A percentile compares a stretch with the other conserved stretches of the same genome.
phyloP scores from a whole-genome alignment of 2,888 invertebrate species.

The Drosophila vallismaia region DNA sequence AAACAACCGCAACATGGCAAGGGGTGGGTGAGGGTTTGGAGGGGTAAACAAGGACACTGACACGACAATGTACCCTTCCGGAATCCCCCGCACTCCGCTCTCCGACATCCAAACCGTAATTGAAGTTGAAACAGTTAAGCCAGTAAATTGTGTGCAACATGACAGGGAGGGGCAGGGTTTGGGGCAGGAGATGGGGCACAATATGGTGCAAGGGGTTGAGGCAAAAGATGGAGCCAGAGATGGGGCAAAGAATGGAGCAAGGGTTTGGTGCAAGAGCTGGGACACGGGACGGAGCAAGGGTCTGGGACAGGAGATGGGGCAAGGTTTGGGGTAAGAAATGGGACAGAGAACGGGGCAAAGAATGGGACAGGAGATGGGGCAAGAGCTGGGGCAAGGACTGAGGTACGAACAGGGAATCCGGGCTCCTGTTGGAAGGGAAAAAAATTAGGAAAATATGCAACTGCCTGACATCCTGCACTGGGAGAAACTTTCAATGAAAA shows the following conservation, averaged over 20 bases:
- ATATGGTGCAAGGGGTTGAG: background rate
- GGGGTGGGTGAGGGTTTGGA: background rate
- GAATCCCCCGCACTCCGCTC: conserved; percentile 9
- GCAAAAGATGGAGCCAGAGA: conserved; percentile 7
- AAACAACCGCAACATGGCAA: conserved; percentile 29
- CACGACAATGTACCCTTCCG: conserved; percentile 14
- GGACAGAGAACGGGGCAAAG: no score
- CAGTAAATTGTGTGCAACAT: conserved; percentile 64
- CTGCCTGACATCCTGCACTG: conserved; percentile 4
- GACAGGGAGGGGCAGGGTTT: conserved; percentile 5
- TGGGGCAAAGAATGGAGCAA: background rate
- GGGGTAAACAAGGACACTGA: conserved; percentile 1
- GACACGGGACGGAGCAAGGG: no score
- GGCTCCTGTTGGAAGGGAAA: no score
- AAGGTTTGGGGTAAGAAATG: no score
- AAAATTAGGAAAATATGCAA: conserved; percentile 28
- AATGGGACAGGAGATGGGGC: no score
- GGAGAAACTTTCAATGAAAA: no score
- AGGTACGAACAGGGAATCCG: no score
- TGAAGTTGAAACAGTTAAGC: conserved; percentile 69
- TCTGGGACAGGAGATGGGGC: background rate
- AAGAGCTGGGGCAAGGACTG: no score
- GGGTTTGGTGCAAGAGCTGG: background rate
- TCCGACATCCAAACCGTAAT: conserved; percentile 54
- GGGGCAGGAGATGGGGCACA: conserved; percentile 7